Evolutionary conservation across 2,888 invertebrate species (phyloP).

Genomic region (Uloborus plumipes): DNA sequence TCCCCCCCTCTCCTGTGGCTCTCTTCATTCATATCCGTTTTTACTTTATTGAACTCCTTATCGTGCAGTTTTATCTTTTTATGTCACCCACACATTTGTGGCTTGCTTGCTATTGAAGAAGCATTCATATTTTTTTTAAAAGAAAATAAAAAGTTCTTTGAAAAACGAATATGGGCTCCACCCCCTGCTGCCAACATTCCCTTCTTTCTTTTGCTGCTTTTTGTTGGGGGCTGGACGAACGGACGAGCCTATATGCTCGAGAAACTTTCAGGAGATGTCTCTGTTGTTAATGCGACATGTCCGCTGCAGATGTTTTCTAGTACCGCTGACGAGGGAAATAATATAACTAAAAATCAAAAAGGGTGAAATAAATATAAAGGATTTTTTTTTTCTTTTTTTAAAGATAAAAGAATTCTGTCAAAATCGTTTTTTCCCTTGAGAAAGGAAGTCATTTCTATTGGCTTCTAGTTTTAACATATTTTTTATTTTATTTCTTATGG

Average conservation of each 20-base stretch:
- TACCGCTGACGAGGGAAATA: conserved; percentile 11
- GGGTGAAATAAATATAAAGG: conserved; percentile 12
- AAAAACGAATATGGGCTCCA: conserved; percentile 4
- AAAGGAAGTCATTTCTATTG: not conserved
- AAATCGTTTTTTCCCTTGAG: not conserved
- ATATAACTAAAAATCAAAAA: conserved; percentile 3
- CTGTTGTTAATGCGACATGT: conserved; percentile 46
- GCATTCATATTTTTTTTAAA: too few species aligned
- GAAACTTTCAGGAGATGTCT: conserved; percentile 10
- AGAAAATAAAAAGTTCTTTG: not conserved
- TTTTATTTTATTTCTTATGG: not conserved
- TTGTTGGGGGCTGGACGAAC: not conserved
- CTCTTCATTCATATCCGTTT: not conserved
- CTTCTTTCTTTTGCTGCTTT: conserved; percentile 10
- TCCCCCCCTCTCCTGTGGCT: not conserved
- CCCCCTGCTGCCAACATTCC: not conserved
- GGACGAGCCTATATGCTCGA: not conserved
- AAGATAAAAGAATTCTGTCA: not conserved
- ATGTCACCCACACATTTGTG: too few species aligned
- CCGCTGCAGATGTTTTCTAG: conserved; percentile 48
- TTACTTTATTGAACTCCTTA: too few species aligned
- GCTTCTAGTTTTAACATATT: not conserved
- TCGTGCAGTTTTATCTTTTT: too few species aligned
- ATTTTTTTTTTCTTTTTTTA: conserved; percentile 1
- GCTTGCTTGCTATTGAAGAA: too few species aligned